Evolutionary conservation across 2,797 vertebrate genomes (phyloP), one percentile per base, ranked within the genome.

Genomic region (Myotis planiceps): DNA sequence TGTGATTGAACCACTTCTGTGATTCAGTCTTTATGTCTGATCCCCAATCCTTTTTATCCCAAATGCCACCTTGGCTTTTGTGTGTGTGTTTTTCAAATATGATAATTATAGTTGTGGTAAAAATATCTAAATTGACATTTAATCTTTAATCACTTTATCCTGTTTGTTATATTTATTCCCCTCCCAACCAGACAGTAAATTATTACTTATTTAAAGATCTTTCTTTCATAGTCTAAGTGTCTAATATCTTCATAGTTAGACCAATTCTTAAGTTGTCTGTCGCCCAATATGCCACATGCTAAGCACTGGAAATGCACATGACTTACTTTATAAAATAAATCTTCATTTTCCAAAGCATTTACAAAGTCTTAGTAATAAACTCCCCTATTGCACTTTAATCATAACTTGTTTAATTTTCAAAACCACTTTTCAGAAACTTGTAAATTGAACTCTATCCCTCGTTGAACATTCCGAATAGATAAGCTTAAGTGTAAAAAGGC

Each of bases 401-500:
- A 51, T 60, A 66, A 68, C 15, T 93, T 92, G 23, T 32, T 91
- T 88, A 83, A 45, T 29, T 88, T 87, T 68, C 75, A 58, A 86
- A 86, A 87, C 3, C 25, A 47, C 12, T 63, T 76, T 87, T 83
- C 25, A 75, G 23, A 87, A 88, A 87, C 14, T 85, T 80, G 15
- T 49, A 25, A 80, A n/a, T 68, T 60, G 27, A 81, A 69, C 6
- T n/a, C 27, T 29, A 75, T 42, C 5, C 9, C 37, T 49, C 80
- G 16, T 9, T 83, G 25, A 81, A 90, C 51, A 84, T 76, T 72
- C 25, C 39, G 90, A 49, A 34, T 47, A 27, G 6, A 45, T 14
- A 84, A 76, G 4, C 29, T 27, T 58, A 47, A 84, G 47, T 25
- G 5, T 82, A 82, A 79, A 66, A 45, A 6, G 89, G 1, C 9